phyloP scores from a whole-genome alignment of 2,113 vertebrate species.

The Megaptera novaeangliae region DNA sequence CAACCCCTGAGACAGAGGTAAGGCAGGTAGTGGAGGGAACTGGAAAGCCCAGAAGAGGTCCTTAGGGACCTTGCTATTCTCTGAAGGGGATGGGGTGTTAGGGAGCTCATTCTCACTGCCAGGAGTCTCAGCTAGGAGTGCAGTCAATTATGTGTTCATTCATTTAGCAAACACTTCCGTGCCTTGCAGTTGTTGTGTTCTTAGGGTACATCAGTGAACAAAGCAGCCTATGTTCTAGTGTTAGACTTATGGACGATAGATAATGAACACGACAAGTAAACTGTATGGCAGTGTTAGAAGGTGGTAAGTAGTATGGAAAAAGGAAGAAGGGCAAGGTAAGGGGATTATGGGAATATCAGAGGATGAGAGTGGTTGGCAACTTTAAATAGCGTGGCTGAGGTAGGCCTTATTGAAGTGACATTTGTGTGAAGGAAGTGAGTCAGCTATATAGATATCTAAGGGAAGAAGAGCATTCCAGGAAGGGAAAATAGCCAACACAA shows the following conservation, averaged over 20 bases:
- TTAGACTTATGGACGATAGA: neutral
- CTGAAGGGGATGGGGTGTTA: neutral
- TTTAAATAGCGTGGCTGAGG: neutral
- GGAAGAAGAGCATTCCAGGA: neutral
- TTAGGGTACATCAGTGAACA: neutral
- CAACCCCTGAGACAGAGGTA: constrained; percentile 80
- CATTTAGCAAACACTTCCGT: neutral
- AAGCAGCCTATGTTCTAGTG: neutral
- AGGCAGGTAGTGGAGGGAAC: neutral
- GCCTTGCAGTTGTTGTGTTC: neutral
- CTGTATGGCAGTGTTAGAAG: neutral
- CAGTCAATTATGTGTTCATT: neutral
- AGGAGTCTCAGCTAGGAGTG: neutral
- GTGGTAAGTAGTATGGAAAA: neutral
- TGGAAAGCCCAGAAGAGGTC: neutral
- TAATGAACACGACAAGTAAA: neutral
- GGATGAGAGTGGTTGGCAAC: neutral
- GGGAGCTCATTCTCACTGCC: neutral
- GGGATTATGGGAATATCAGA: neutral
- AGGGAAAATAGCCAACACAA: neutral
- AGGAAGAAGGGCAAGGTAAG: neutral
- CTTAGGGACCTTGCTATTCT: neutral
- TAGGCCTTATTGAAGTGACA: neutral
- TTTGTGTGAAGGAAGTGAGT: neutral
- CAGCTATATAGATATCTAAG: neutral